Evolutionary conservation across 2,797 vertebrate species (phyloP).

Genomic region (Molothrus ater): DNA sequence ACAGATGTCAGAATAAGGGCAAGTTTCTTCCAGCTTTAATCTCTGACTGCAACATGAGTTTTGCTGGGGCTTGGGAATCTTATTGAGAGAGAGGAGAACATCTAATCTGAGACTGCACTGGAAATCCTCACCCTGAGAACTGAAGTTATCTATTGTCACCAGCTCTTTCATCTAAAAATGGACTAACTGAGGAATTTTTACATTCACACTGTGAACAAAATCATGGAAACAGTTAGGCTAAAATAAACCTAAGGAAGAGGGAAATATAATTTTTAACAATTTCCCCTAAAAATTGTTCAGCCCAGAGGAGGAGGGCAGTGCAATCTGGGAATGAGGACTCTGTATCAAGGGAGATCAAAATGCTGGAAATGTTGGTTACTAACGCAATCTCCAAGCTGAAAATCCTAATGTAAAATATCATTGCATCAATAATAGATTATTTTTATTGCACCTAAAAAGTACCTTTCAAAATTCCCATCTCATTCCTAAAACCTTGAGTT

Average conservation of each 20-base stretch:
- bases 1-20: background rate
- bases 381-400: background rate
- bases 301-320: background rate
- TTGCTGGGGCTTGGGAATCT: rapidly evolving
- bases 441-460: background rate
- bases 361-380: background rate
- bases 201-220: background rate
- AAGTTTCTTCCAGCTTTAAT: background rate
- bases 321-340: background rate
- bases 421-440: background rate
- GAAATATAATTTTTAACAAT: background rate
- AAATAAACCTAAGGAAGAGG: background rate
- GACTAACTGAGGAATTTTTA: background rate
- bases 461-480: background rate
- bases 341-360: rapidly evolving
- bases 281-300: background rate
- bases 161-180: background rate
- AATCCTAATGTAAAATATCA: background rate
- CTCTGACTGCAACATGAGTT: background rate
- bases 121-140: background rate
- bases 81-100: background rate
- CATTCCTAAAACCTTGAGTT: background rate
- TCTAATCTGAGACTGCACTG: background rate
- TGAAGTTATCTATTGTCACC: background rate
- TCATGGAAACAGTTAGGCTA: rapidly evolving